phyloP scores from a whole-genome alignment of 1,140 invertebrate species.

The Caenorhabditis tropicalis region DNA sequence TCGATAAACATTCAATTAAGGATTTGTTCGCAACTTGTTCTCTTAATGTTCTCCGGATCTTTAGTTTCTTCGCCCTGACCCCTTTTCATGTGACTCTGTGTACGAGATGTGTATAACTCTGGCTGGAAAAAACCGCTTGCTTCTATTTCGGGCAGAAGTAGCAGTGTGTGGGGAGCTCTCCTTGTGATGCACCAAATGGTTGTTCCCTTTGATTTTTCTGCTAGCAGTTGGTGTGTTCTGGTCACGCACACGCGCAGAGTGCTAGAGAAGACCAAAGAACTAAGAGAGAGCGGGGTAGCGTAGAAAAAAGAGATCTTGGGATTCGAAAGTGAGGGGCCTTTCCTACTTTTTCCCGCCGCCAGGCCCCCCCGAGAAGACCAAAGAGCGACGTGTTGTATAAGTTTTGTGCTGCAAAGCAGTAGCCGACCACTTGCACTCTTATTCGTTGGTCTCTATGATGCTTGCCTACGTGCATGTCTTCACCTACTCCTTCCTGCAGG shows the following conservation, averaged over 20 bases:
- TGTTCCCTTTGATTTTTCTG: constrained; percentile 35
- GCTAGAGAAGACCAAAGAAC: constrained; percentile 31
- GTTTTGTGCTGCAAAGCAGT: constrained; percentile 33
- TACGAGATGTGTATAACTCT: not conserved
- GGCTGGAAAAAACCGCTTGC: not conserved
- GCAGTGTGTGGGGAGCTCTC: not conserved
- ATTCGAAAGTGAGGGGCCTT: not conserved
- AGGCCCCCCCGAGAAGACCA: constrained; percentile 32
- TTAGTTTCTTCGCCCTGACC: not conserved
- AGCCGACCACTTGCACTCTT: constrained; percentile 34
- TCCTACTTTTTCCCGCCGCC: not conserved
- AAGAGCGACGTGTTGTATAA: constrained; percentile 28
- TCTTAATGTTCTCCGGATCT: not conserved
- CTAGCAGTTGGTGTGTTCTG: constrained; percentile 36
- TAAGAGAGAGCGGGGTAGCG: not conserved
- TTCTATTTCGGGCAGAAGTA: not conserved
- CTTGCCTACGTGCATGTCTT: constrained; percentile 25
- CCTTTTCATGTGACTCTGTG: not conserved
- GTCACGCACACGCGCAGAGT: not conserved
- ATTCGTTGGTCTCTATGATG: constrained; percentile 27
- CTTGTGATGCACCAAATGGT: constrained; percentile 32
- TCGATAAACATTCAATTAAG: constrained; percentile 29
- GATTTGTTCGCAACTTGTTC: constrained; percentile 6
- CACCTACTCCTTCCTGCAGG: not conserved
- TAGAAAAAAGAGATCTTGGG: not conserved